phyloP scores from a whole-genome alignment of 1,140 invertebrate species.

The Nasonia giraulti region DNA sequence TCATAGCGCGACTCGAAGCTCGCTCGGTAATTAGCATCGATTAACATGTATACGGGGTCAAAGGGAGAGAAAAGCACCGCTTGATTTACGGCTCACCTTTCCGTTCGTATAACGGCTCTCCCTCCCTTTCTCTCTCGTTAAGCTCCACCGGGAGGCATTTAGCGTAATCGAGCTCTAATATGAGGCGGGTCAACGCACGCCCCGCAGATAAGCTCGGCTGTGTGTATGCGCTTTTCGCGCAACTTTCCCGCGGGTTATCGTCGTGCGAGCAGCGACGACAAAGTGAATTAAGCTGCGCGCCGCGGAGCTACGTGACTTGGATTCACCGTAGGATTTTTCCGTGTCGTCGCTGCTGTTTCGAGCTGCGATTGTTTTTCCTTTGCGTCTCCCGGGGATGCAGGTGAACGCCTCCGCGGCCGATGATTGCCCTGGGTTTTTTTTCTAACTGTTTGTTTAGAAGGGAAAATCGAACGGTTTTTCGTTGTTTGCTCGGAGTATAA shows the following conservation, averaged over 20 bases:
- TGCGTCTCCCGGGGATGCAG: not conserved
- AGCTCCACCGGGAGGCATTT: conserved; percentile 38
- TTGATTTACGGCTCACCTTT: conserved; percentile 8
- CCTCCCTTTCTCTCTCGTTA: conserved; percentile 38
- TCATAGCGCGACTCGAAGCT: not conserved
- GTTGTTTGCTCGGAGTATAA: too few relatives aligned
- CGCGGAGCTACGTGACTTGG: conserved; percentile 30
- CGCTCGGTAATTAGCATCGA: not conserved
- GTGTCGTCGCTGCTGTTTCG: not conserved
- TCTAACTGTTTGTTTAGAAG: too few relatives aligned
- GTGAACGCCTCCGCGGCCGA: too few relatives aligned
- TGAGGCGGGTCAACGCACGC: conserved; percentile 28
- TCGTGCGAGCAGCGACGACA: not conserved
- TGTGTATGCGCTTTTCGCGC: conserved; percentile 14
- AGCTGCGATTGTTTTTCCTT: not conserved
- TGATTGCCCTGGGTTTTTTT: too few relatives aligned
- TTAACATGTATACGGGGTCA: not conserved
- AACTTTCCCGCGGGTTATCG: not conserved
- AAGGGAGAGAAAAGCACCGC: not conserved
- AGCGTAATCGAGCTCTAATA: conserved; percentile 58
- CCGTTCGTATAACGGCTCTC: not conserved
- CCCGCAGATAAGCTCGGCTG: conserved; percentile 47
- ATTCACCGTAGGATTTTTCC: not conserved
- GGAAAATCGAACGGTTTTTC: too few relatives aligned
- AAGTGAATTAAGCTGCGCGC: conserved; percentile 36